Base-by-base conservation (phyloP, 2,888 invertebrate species). In the Pilophorus perplexus region DNA sequence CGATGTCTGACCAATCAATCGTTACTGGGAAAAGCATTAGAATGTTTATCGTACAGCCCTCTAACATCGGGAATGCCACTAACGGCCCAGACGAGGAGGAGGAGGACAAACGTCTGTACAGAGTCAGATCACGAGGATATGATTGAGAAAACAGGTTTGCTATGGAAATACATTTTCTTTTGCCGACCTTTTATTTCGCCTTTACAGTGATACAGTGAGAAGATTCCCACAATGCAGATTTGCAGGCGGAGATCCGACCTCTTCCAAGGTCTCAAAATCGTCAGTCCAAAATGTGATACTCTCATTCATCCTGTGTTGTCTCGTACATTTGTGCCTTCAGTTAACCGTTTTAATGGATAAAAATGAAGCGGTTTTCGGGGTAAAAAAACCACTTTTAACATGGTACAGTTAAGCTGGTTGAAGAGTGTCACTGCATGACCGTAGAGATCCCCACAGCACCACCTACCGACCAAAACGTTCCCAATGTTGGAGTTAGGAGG, bases 21-120 rank as follows among this genome's bases (percentile, higher is more conserved):
- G 52, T 52, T 52, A 27, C 28, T 28, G 52, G 52, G n/a, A n/a
- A 52, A 52, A 52, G 52, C 52, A 52, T 52, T 52, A 52, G 52
- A 52, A 52, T 52, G 28, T 52, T 46, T 28, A 28, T n/a, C n/a
- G n/a, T n/a, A n/a, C n/a, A n/a, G n/a, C n/a, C n/a, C 33, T 12
- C 33, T 6, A 16, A 50, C 27, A 28, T 18, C 52, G 14, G 27
- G 52, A 52, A 52, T 52, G 52, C 27, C 52, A 12, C 52, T 52
- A 52, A 52, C 28, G 52, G 28, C 52, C 27, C 10, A n/a, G n/a
- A 14, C 28, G 52, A 25, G 18, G 16, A 18, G 28, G 27, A 28
- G 52, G 52, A 52, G 52, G 52, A 22, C 46, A 46, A 46, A 46
- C 46, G n/a, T 46, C 46, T 46, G 46, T 46, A 25, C 46, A 22